Conservation (phyloP, 2,888 invertebrate genomes). For the Allacma fusca region DNA sequence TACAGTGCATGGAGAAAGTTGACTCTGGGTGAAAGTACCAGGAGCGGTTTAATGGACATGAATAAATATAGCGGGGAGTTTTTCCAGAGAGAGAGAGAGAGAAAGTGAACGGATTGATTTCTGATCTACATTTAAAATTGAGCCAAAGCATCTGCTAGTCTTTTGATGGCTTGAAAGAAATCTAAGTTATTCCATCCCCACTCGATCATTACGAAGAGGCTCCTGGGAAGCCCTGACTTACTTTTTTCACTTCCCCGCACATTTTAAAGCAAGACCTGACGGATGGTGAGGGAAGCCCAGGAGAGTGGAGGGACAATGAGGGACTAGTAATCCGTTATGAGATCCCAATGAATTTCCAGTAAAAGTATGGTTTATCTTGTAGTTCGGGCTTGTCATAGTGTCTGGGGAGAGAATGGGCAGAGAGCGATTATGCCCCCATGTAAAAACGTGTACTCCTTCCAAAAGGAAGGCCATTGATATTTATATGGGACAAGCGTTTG, state of each 20-base stretch:
- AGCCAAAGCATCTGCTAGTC: no score
- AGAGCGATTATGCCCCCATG: no score
- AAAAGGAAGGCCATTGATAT: neutral
- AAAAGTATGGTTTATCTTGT: no score
- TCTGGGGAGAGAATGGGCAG: no score
- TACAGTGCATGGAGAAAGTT: no score
- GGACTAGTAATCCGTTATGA: neutral
- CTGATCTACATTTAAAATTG: slow-evolving; percentile 26
- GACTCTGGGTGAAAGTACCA: neutral
- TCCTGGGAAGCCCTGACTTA: neutral
- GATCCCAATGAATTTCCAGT: neutral
- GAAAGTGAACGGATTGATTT: slow-evolving; percentile 31
- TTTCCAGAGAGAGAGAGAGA: neutral
- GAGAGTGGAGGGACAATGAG: neutral
- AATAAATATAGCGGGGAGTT: slow-evolving; percentile 10
- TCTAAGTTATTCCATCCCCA: no score
- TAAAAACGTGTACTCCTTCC: neutral
- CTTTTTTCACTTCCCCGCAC: neutral
- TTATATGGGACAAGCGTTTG: neutral
- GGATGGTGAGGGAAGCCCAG: no score
- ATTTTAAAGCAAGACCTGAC: neutral
- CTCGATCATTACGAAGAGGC: neutral
- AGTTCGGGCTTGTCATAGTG: no score
- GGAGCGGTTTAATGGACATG: no score
- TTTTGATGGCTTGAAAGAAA: no score